A percentile compares a stretch with the other conserved stretches of the same genome.
Evolutionary conservation across 2,113 vertebrate species (phyloP).

Genomic region (Mesembrinibis cayennensis): DNA sequence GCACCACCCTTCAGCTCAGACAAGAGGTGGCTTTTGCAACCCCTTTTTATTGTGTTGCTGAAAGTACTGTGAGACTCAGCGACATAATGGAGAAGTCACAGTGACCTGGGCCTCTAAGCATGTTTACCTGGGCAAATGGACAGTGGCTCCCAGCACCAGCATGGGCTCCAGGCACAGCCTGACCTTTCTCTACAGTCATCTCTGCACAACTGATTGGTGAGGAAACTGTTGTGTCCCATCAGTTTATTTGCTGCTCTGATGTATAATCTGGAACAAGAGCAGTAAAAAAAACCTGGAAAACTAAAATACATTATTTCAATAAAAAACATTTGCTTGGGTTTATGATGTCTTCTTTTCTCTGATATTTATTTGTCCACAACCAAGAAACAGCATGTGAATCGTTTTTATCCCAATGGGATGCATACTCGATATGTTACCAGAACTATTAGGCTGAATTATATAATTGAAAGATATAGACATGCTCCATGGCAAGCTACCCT

Average conservation of each 20-base stretch:
- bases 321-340: neutral
- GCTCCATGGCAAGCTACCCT: neutral
- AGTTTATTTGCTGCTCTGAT: neutral
- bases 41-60: neutral
- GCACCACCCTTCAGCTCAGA: neutral
- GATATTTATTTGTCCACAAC: neutral
- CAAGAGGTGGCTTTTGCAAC: neutral
- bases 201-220: neutral
- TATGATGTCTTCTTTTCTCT: neutral
- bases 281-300: rapidly evolving
- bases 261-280: neutral
- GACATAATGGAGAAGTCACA: rapidly evolving
- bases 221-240: neutral
- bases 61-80: neutral
- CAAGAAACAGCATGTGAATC: neutral
- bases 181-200: neutral
- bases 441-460: neutral
- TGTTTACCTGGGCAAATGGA: neutral
- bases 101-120: neutral
- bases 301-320: neutral
- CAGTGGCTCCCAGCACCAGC: neutral
- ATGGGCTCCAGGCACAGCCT: neutral
- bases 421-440: neutral
- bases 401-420: neutral
- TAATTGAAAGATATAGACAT: neutral